Conservation (phyloP, 2,113 vertebrate species). For the Equus przewalskii region DNA sequence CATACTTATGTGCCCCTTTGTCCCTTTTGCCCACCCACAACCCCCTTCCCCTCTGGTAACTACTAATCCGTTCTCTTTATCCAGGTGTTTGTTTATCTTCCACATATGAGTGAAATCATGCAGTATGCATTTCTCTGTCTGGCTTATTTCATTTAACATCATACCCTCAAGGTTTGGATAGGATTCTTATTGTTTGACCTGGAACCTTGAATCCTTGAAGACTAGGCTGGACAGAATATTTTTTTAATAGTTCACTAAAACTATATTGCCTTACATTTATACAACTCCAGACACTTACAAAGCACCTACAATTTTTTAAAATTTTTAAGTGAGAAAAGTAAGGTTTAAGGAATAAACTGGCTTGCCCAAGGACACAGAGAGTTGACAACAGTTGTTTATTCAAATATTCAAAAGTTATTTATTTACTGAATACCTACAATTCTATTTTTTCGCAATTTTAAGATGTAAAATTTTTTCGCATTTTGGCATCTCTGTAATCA, state of each 20-base stretch:
- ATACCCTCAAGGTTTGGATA: no score
- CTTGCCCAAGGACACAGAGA: background rate
- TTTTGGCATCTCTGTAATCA: conserved; percentile 15
- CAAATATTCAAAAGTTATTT: background rate
- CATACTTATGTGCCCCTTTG: no score
- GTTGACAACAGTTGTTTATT: conserved; percentile 13
- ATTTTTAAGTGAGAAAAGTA: conserved; percentile 26
- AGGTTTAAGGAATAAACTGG: background rate
- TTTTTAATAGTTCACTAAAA: conserved; percentile 5
- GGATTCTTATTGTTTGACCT: background rate
- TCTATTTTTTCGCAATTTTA: background rate
- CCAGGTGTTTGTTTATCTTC: no score
- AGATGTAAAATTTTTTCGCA: background rate
- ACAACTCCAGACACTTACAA: background rate
- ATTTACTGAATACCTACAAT: background rate
- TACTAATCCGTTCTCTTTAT: no score
- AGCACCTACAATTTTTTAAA: background rate
- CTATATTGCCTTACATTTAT: background rate
- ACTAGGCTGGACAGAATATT: background rate
- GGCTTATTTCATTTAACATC: no score
- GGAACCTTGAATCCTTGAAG: background rate
- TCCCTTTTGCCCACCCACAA: no score
- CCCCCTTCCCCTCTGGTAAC: no score
- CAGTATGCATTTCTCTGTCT: no score
- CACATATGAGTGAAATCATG: no score